Conservation (phyloP, 2,888 invertebrate species). For the Entomobrya proxima region DNA sequence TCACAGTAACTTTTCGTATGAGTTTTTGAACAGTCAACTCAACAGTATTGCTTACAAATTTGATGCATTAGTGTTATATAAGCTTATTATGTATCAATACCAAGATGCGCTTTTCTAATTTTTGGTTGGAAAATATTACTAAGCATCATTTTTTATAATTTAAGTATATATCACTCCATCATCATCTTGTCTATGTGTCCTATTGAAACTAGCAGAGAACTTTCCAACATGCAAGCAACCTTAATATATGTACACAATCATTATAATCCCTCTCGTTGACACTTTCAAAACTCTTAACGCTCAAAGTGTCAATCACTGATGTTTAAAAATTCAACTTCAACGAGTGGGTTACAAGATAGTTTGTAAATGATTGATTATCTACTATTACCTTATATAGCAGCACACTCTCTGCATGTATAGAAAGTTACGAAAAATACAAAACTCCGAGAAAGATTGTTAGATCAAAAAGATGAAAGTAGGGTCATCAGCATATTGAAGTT, state of each 20-base stretch:
- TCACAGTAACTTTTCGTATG: not conserved
- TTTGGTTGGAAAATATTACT: conserved; percentile 22
- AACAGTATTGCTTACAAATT: not conserved
- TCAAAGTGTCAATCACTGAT: no score
- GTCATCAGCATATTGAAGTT: not conserved
- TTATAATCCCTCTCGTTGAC: no score
- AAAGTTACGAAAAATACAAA: conserved; percentile 57
- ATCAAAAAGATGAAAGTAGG: not conserved
- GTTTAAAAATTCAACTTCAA: no score
- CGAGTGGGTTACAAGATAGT: no score
- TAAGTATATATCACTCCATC: conserved; percentile 19
- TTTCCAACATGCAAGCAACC: not conserved
- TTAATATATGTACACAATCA: no score
- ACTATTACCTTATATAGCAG: not conserved
- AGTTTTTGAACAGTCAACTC: not conserved
- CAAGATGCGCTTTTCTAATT: no score
- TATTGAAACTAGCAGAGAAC: no score
- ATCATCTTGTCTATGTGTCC: no score
- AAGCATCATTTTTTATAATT: not conserved
- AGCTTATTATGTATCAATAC: not conserved
- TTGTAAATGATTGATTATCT: conserved; percentile 24
- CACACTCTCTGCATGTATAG: no score
- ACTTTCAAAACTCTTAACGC: no score
- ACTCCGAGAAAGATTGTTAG: conserved; percentile 26
- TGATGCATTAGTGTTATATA: not conserved